Percentiles rank a stretch among this genome's conserved stretches.
These are phyloP conservation scores for Chloroclysta siterata DNA, from an alignment of 2,888 invertebrate genomes.

Conservation along the genomic window DNA sequence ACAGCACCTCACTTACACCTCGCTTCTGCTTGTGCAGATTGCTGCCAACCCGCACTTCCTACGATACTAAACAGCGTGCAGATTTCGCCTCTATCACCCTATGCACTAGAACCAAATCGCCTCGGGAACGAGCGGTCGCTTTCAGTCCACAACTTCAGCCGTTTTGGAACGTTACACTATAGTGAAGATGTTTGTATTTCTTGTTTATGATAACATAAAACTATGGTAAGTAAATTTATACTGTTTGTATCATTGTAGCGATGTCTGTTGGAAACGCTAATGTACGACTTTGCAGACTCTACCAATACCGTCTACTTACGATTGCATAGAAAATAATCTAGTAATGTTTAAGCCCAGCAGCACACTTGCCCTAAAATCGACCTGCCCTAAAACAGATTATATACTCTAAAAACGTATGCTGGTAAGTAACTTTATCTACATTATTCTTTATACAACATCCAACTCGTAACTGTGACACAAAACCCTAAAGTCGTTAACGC, in stretches of 20 bases:
- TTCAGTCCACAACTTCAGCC: slow-evolving; percentile 59
- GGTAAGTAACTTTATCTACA: slow-evolving; percentile 15
- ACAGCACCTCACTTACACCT: slow-evolving; percentile 69
- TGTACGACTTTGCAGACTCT: slow-evolving; percentile 19
- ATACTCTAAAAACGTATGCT: slow-evolving; percentile 1
- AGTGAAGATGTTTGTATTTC: slow-evolving; percentile 76
- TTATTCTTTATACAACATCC: slow-evolving; percentile 23
- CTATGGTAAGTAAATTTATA: slow-evolving; percentile 74
- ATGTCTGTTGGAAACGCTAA: slow-evolving; percentile 52
- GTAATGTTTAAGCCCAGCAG: neutral
- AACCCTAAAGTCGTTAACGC: slow-evolving; percentile 51
- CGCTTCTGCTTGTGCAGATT: slow-evolving; percentile 76
- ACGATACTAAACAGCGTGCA: slow-evolving; percentile 57
- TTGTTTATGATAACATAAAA: slow-evolving; percentile 78
- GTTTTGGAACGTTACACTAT: slow-evolving; percentile 69
- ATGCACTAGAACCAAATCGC: slow-evolving; percentile 62
- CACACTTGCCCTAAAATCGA: neutral
- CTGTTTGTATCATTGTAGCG: slow-evolving; percentile 61
- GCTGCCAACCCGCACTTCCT: slow-evolving; percentile 71
- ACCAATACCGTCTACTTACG: neutral
- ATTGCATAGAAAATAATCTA: neutral
- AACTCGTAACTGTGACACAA: slow-evolving; percentile 34
- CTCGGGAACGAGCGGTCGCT: slow-evolving; percentile 54
- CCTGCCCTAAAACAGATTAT: neutral
- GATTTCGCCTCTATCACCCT: slow-evolving; percentile 72